Percentiles rank a stretch among this genome's conserved stretches.
phyloP scores from a whole-genome alignment of 2,797 vertebrate genomes.

The Characodon lateralis region DNA sequence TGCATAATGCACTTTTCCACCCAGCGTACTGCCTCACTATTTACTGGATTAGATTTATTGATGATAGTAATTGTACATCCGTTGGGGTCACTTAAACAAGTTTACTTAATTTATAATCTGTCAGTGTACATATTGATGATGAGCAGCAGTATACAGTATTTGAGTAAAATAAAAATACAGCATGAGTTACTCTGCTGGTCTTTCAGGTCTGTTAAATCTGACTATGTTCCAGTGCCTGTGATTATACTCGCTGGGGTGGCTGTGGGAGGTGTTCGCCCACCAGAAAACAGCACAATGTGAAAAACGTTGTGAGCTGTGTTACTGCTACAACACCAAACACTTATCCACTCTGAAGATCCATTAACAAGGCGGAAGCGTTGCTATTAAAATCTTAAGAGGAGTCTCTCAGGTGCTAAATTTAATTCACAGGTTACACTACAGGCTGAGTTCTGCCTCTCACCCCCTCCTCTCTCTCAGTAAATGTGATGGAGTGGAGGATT shows the following conservation, averaged over 20 bases:
- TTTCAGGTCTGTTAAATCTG: conserved; percentile 26
- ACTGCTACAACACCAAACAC: conserved; percentile 34
- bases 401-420: conserved; percentile 52
- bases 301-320: conserved; percentile 43
- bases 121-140: not conserved
- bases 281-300: conserved; percentile 39
- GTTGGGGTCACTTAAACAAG: not conserved
- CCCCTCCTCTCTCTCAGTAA: conserved; percentile 35
- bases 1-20: too few relatives aligned
- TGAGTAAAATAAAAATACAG: conserved; percentile 1
- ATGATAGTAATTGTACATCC: not conserved
- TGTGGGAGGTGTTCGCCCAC: conserved; percentile 30
- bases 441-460: conserved; percentile 29
- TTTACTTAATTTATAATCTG: not conserved
- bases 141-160: not conserved
- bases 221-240: conserved; percentile 31
- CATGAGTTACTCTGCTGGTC: conserved; percentile 2
- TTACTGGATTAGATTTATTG: too few relatives aligned
- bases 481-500: conserved; percentile 35
- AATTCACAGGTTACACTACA: conserved; percentile 48
- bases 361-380: conserved; percentile 51
- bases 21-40: too few relatives aligned
- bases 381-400: conserved; percentile 63
- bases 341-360: conserved; percentile 46
- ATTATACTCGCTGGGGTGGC: conserved; percentile 15